Percentiles rank a stretch among this genome's conserved stretches.
These are phyloP conservation scores for Anoplophora glabripennis DNA, from an alignment of 1,140 invertebrate species.

Conservation along the genomic window DNA sequence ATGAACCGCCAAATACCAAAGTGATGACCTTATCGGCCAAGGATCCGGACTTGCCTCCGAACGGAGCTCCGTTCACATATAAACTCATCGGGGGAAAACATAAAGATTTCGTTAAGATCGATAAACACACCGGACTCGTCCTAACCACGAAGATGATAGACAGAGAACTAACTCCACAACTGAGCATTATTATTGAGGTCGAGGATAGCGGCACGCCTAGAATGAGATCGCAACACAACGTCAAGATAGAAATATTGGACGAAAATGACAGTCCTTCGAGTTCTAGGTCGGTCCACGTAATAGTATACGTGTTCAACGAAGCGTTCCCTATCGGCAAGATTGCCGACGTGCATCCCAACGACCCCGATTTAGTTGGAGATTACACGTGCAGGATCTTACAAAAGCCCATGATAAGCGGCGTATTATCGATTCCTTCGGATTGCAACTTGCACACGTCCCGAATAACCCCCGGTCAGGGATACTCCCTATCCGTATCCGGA, in stretches of 20 bases:
- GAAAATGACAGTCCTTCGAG: slow-evolving; percentile 90
- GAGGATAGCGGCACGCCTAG: slow-evolving; percentile 83
- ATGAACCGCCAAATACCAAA: slow-evolving; percentile 78
- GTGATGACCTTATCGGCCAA: slow-evolving; percentile 81
- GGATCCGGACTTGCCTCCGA: slow-evolving; percentile 88
- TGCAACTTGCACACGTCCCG: slow-evolving; percentile 76
- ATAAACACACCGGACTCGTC: slow-evolving; percentile 76
- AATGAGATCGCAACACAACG: slow-evolving; percentile 73
- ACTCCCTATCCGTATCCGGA: slow-evolving; percentile 75
- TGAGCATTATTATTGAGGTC: slow-evolving; percentile 78
- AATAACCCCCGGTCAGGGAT: slow-evolving; percentile 65
- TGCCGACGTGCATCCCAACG: slow-evolving; percentile 87
- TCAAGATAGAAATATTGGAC: slow-evolving; percentile 78
- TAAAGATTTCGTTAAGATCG: slow-evolving; percentile 71
- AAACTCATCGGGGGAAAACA: slow-evolving; percentile 74
- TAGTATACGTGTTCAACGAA: slow-evolving; percentile 76
- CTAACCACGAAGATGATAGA: slow-evolving; percentile 77
- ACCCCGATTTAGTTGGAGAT: slow-evolving; percentile 81
- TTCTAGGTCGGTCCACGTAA: slow-evolving; percentile 75
- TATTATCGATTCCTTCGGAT: slow-evolving; percentile 69
- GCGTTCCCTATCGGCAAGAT: slow-evolving; percentile 73
- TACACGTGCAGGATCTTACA: slow-evolving; percentile 80
- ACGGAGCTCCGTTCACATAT: slow-evolving; percentile 87
- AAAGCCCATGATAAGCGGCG: slow-evolving; percentile 54
- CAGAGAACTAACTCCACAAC: slow-evolving; percentile 71